phyloP scores from a whole-genome alignment of 2,888 invertebrate genomes.

The Agrotis clavis region DNA sequence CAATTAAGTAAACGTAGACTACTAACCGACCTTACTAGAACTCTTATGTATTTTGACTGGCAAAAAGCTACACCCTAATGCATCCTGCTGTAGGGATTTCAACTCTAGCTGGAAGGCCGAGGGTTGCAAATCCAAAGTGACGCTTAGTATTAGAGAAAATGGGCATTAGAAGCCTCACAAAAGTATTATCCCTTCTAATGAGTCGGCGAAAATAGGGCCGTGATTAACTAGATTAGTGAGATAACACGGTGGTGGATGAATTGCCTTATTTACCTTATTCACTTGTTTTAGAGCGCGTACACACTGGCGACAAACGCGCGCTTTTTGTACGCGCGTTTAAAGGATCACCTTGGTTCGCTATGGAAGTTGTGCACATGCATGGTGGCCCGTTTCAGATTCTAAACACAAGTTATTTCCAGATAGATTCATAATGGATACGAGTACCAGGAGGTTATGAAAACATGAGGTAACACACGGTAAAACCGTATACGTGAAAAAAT shows the following conservation, averaged over 20 bases:
- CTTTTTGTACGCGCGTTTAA: no score
- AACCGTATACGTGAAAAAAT: no score
- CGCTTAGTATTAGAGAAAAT: slow-evolving; percentile 5
- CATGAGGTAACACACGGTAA: no score
- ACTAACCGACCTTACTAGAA: slow-evolving; percentile 39
- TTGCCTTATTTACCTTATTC: slow-evolving; percentile 26
- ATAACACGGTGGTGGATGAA: slow-evolving; percentile 45
- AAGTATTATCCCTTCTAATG: slow-evolving; percentile 61
- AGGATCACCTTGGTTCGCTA: no score
- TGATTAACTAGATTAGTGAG: slow-evolving; percentile 64
- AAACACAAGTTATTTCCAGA: no score
- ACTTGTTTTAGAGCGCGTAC: slow-evolving; percentile 21
- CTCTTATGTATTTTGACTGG: slow-evolving; percentile 11
- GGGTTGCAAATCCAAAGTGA: background rate
- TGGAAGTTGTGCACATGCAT: no score
- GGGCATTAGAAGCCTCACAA: slow-evolving; percentile 46
- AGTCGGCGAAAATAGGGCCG: slow-evolving; percentile 61
- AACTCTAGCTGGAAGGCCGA: background rate
- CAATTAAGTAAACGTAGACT: slow-evolving; percentile 66
- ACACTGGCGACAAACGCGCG: no score
- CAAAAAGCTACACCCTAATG: background rate
- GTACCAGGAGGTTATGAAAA: no score
- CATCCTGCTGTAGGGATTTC: background rate
- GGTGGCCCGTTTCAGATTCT: no score
- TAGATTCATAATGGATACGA: no score